Evolutionary conservation across 35 echinoderm and acorn worm genomes (phyloP).

Genomic region (Heliocidaris tuberculata): DNA sequence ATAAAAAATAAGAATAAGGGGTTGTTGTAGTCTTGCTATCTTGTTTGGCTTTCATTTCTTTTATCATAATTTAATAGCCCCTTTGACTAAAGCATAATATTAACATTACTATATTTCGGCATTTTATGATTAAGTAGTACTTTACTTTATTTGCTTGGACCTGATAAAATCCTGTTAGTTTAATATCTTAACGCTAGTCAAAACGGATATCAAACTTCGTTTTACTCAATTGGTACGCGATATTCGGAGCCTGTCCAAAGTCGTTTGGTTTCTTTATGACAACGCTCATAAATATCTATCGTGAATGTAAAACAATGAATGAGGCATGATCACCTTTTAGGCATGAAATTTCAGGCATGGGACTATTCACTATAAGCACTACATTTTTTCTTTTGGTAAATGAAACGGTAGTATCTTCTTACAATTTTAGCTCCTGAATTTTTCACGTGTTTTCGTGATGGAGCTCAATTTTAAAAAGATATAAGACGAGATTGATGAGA

Average conservation of each 20-base stretch:
- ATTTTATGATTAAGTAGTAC: not conserved
- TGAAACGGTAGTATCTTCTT: not conserved
- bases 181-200: not conserved
- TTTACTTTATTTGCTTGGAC: not conserved
- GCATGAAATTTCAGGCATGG: not conserved
- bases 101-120: not conserved
- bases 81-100: not conserved
- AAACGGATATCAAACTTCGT: not conserved
- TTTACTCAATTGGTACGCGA: not conserved
- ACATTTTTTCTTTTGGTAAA: not conserved
- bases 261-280: not conserved
- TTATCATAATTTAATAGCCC: no score
- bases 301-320: no score
- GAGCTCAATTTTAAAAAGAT: conserved; percentile 11
- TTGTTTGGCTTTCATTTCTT: no score
- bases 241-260: not conserved
- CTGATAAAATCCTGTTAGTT: not conserved
- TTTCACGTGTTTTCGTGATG: not conserved
- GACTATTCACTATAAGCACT: not conserved
- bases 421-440: not conserved
- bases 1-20: no score
- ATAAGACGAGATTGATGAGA: not conserved
- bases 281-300: not conserved
- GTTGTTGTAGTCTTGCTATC: no score
- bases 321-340: not conserved